Evolutionary conservation across 2,888 invertebrate genomes (phyloP).

Genomic region (Amphipyra tragopoginis): DNA sequence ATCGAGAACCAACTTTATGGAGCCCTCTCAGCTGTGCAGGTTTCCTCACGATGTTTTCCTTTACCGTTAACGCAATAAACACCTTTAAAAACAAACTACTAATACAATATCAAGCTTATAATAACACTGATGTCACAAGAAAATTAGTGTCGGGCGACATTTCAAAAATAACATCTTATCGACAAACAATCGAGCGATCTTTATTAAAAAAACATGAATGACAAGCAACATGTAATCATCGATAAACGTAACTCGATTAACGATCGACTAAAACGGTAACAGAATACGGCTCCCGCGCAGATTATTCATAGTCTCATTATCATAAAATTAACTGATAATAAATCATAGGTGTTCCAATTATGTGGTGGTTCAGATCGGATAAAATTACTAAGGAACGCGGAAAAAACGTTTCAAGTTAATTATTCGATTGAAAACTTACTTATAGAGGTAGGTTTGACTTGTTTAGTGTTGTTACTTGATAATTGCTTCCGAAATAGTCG

Average conservation of each 20-base stretch:
- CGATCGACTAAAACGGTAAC: conserved; percentile 51
- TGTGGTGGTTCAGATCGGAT: conserved; percentile 70
- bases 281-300: conserved; percentile 71
- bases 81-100: neutral
- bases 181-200: conserved; percentile 36
- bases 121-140: conserved; percentile 6
- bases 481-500: conserved; percentile 9
- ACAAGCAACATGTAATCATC: conserved; percentile 39
- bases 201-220: conserved; percentile 17
- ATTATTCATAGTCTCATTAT: conserved; percentile 87
- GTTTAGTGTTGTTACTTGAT: conserved; percentile 21
- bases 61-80: no score
- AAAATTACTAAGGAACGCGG: conserved; percentile 74
- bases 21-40: no score
- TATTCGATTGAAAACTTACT: conserved; percentile 29
- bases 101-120: conserved; percentile 1
- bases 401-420: conserved; percentile 65
- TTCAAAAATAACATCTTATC: conserved; percentile 15
- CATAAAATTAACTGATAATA: conserved; percentile 88
- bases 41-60: no score
- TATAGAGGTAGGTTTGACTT: conserved; percentile 7
- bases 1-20: no score
- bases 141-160: conserved; percentile 9
- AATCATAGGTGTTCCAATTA: conserved; percentile 85
- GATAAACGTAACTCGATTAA: conserved; percentile 45